A percentile compares a stretch with the other conserved stretches of the same genome.
Conservation (phyloP, 2,113 vertebrate species). For the Brachypteracias leptosomus region DNA sequence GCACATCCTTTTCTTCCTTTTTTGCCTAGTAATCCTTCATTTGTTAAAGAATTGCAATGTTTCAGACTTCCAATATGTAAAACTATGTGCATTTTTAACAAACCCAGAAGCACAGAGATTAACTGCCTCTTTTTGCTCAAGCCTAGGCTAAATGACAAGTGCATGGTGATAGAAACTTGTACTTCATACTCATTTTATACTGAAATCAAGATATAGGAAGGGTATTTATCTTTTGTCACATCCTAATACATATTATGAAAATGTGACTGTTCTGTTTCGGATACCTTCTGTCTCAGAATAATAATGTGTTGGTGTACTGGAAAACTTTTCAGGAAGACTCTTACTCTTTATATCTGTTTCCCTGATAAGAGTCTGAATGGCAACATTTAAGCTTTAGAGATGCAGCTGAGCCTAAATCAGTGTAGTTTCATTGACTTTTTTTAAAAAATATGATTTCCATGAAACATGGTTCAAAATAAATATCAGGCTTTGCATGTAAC, state of each 20-base stretch:
- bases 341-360: background rate
- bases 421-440: background rate
- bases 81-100: conserved; percentile 42
- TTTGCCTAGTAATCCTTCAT: background rate
- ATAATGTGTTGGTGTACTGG: background rate
- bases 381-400: background rate
- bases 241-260: background rate
- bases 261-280: background rate
- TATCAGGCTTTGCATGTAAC: background rate
- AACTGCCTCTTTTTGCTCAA: conserved; percentile 3
- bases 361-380: background rate
- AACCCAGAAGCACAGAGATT: background rate
- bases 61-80: conserved; percentile 4
- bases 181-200: background rate
- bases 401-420: background rate
- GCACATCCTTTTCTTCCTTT: background rate
- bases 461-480: background rate
- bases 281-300: background rate
- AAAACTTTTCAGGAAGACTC: background rate
- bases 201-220: background rate
- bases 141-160: background rate
- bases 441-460: background rate
- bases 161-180: background rate
- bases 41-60: background rate
- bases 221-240: background rate